Percentiles rank a stretch among this genome's conserved stretches.
Evolutionary conservation across 2,888 invertebrate genomes (phyloP).

Genomic region (Spilosoma lubricipeda): DNA sequence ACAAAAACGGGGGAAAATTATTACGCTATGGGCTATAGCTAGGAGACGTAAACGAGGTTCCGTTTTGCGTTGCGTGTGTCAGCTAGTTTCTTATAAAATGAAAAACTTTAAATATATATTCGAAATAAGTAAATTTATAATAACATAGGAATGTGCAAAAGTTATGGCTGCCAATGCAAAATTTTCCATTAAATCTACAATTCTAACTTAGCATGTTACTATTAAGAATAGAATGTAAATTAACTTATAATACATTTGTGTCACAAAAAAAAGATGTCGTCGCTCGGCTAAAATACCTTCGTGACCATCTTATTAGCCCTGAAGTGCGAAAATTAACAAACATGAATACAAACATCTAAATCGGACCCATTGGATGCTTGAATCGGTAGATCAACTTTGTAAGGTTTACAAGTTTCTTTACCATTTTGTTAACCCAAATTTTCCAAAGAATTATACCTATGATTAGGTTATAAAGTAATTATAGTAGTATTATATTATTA

Average conservation of each 20-base stretch:
- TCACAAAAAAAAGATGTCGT: constrained; percentile 1
- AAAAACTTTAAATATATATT: background rate
- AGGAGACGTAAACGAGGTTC: no score
- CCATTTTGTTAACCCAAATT: background rate
- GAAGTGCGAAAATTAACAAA: constrained; percentile 16
- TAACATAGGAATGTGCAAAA: background rate
- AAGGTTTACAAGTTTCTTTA: background rate
- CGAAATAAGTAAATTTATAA: background rate
- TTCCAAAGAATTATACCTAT: background rate
- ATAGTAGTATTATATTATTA: no score
- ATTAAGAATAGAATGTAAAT: constrained; percentile 12
- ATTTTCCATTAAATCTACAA: background rate
- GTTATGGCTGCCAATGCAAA: background rate
- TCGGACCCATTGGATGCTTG: background rate
- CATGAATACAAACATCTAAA: background rate
- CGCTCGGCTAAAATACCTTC: constrained; percentile 11
- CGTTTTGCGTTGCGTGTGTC: no score
- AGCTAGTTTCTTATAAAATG: background rate
- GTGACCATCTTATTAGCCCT: constrained; percentile 13
- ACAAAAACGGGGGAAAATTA: no score
- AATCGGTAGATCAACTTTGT: background rate
- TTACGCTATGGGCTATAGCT: no score
- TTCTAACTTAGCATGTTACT: background rate
- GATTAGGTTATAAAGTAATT: background rate
- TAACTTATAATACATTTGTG: constrained; percentile 12